Percentiles rank a stretch among this genome's conserved stretches.
phyloP scores from a whole-genome alignment of 1,140 invertebrate species.

The Saccostrea glomerata region DNA sequence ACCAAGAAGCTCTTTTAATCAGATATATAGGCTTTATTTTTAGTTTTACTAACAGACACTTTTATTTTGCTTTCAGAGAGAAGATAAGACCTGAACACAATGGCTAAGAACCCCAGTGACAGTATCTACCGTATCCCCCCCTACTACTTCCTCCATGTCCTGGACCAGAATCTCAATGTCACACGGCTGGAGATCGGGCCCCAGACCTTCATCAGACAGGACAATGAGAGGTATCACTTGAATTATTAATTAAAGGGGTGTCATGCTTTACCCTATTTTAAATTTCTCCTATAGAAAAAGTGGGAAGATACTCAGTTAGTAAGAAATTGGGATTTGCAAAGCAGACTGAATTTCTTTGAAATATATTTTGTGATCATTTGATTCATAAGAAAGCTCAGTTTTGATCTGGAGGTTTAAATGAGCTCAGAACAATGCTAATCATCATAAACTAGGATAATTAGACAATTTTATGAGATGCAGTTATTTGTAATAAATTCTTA shows the following conservation, averaged over 20 bases:
- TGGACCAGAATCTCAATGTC: slow-evolving; percentile 81
- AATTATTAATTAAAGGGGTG: background rate
- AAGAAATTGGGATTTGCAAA: no score
- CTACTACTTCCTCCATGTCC: slow-evolving; percentile 81
- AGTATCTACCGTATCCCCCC: slow-evolving; percentile 80
- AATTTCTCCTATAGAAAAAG: no score
- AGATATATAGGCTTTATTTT: background rate
- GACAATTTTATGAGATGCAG: no score
- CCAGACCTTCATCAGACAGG: slow-evolving; percentile 80
- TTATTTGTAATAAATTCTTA: no score
- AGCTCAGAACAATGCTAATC: no score
- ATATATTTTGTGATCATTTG: no score
- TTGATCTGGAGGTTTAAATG: no score
- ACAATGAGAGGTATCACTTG: slow-evolving; percentile 80
- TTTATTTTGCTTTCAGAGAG: background rate
- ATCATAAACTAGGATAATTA: no score
- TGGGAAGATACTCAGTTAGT: no score
- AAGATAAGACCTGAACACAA: background rate
- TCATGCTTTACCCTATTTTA: background rate
- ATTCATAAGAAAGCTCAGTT: no score
- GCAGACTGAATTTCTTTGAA: no score
- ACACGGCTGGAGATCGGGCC: slow-evolving; percentile 81
- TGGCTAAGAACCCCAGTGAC: slow-evolving; percentile 16
- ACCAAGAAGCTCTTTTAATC: background rate
- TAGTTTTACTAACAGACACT: background rate